Evolutionary conservation across 2,797 vertebrate species (phyloP), one percentile per base, ranked within the genome.

Genomic region (Erethizon dorsatum): DNA sequence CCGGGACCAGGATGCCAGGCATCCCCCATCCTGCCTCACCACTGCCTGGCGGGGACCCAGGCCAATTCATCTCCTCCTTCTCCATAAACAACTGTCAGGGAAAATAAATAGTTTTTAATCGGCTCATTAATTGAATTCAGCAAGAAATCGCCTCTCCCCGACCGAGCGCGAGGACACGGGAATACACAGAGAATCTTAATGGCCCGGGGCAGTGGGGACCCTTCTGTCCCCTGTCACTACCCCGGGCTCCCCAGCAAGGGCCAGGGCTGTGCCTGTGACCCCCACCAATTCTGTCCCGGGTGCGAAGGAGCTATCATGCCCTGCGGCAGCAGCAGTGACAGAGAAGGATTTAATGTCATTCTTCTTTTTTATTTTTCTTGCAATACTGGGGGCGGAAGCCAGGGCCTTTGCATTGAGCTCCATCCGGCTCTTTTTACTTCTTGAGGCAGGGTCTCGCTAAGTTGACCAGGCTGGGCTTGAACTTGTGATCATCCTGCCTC

Each of bases 71-170:
- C 99, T 98, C 99, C 98, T 98, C 98, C 98, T 98, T 98, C 98
- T 98, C 98, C 88, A 97, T 98, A 98, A 98, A 99, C 98, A 98
- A 99, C 98, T 97, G 98, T 99, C 98, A 99, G 98, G 93, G 95
- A 98, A 99, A 99, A 99, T 98, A 99, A 99, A 99, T 99, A 98
- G 99, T 98, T 98, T 99, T 98, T 98, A 99, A 98, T 97, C 97
- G 98, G 98, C 98, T 98, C 92, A 96, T 98, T 98, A 97, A 98
- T 97, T 98, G 97, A 97, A 97, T 96, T 91, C 96, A 54, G 96
- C 95, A 92, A 97, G 88, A 93, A 84, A 83, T 45, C 82, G 96
- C 97, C 96, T 80, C 90, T 79, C 96, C 41, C 59, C 17, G 95
- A 94, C 96, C 37, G 4, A 2, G 14, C 73, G 45, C 91, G 90